Percentiles rank a stretch among this genome's conserved stretches.
Evolutionary conservation across 2,888 invertebrate genomes (phyloP).

Genomic region (Endotricha flammealis): DNA sequence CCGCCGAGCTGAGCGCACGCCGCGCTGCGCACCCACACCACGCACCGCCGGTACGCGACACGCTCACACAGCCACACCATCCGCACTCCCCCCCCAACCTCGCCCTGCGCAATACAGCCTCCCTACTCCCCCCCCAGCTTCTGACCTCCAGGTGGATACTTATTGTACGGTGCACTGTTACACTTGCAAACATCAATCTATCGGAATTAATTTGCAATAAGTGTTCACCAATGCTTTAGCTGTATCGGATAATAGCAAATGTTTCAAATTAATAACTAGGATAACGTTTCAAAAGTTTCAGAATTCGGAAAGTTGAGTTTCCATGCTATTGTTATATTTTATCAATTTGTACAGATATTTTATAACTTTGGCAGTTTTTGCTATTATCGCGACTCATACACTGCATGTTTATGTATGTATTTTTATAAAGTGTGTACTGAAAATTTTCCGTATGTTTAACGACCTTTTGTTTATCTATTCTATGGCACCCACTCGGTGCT

Average conservation of each 20-base stretch:
- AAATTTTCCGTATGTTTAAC: neutral
- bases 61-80: slow-evolving; percentile 43
- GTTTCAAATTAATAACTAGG: too few relatives aligned
- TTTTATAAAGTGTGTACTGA: neutral
- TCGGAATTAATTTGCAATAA: slow-evolving; percentile 25
- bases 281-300: too few relatives aligned
- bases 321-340: too few relatives aligned
- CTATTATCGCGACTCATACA: too few relatives aligned
- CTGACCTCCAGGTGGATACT: slow-evolving; percentile 47
- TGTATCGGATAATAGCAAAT: too few relatives aligned
- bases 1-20: slow-evolving; percentile 71
- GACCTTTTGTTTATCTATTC: neutral
- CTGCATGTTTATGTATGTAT: slow-evolving; percentile 5
- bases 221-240: slow-evolving; percentile 25
- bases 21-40: slow-evolving; percentile 58
- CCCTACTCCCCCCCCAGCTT: slow-evolving; percentile 17
- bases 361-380: too few relatives aligned
- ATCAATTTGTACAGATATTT: too few relatives aligned
- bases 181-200: slow-evolving; percentile 15
- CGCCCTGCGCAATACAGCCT: slow-evolving; percentile 15
- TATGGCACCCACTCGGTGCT: neutral
- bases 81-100: slow-evolving; percentile 16
- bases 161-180: slow-evolving; percentile 39
- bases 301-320: too few relatives aligned
- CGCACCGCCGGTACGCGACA: slow-evolving; percentile 72